phyloP scores from a whole-genome alignment of 2,113 vertebrate species.

The Xenopus borealis region DNA sequence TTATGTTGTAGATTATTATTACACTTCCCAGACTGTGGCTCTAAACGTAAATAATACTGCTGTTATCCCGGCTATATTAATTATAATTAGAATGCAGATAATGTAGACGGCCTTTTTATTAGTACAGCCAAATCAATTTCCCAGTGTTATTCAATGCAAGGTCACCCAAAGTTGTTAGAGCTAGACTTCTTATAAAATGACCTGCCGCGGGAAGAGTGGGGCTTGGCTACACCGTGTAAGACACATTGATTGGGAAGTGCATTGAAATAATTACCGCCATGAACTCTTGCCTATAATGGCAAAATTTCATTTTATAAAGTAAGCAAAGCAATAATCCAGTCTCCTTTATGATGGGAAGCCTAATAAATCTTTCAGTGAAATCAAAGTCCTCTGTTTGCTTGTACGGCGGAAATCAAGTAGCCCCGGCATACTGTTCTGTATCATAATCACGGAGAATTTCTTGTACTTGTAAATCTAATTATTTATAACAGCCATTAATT shows the following conservation, averaged over 20 bases:
- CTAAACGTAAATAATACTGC: constrained; percentile 95
- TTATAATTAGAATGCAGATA: constrained; percentile 99
- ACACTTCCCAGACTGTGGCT: constrained; percentile 86
- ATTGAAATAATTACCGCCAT: constrained; percentile 71
- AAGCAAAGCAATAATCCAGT: constrained; percentile 72
- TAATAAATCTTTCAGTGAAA: constrained; percentile 76
- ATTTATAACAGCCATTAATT: constrained; percentile 48
- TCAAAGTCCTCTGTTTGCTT: constrained; percentile 65
- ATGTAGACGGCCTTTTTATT: constrained; percentile 96
- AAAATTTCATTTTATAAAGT: constrained; percentile 76
- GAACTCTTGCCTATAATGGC: constrained; percentile 73
- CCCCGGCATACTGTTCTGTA: constrained; percentile 8
- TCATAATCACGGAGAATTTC: constrained; percentile 7
- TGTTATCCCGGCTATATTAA: constrained; percentile 95
- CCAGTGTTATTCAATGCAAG: constrained; percentile 96
- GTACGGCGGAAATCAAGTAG: constrained; percentile 67
- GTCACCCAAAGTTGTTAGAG: constrained; percentile 94
- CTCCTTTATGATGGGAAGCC: constrained; percentile 70
- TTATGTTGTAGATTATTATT: constrained; percentile 98
- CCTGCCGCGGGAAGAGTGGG: constrained; percentile 68
- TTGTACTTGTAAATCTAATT: constrained; percentile 26
- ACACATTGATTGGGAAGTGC: constrained; percentile 72
- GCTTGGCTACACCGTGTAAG: constrained; percentile 65
- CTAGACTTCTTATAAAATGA: constrained; percentile 84
- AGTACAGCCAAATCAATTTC: constrained; percentile 99